Evolutionary conservation across 2,113 vertebrate genomes (phyloP), one percentile per base, ranked within the genome.

Genomic region (Neolamprologus ventralis): DNA sequence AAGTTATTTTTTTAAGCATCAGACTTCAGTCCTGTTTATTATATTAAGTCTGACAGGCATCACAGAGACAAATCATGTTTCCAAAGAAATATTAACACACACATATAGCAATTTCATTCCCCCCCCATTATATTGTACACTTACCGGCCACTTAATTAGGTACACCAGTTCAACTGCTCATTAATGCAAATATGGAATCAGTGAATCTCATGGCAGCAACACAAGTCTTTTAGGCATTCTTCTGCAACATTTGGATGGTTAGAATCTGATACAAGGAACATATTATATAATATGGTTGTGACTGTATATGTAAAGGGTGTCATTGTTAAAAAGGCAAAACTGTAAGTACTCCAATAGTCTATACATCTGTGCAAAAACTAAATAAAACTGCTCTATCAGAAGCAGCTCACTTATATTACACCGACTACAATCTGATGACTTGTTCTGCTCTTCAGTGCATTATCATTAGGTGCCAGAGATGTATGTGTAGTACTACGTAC

Each of bases 371-470:
- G 53, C 4, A 81, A 57, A 81, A 4, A 12, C 21, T 26, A 81
- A 81, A 81, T 10, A 40, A 78, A 78, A 49, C 71, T 28, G 71
- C 23, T 49, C 26, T 31, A 47, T 49, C 23, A 78, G 14, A 78
- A 78, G 42, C 42, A 19, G 14, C 42, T 78, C 42, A 49, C 68
- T 4, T 47, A 45, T 10, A 17, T 49, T 31, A 78, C 16, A 75
- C 14, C 0, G 1, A 21, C 19, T 4, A 55, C 35, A 0, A 21
- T 5, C 49, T 9, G 31, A 16, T 9, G 17, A 35, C 1, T 33
- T 54, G 19, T 33, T 35, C 12, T 35, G 75, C 11, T 53, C 49
- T 80, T 14, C 49, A 53, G 26, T 33, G 5, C n/a, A 58, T 82
- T 45, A 42, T 21, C 4, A 1, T n/a, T 21, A 10, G 17, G 7